Base-by-base conservation (phyloP, 2,113 vertebrate species). In the Cheilinus undulatus region DNA sequence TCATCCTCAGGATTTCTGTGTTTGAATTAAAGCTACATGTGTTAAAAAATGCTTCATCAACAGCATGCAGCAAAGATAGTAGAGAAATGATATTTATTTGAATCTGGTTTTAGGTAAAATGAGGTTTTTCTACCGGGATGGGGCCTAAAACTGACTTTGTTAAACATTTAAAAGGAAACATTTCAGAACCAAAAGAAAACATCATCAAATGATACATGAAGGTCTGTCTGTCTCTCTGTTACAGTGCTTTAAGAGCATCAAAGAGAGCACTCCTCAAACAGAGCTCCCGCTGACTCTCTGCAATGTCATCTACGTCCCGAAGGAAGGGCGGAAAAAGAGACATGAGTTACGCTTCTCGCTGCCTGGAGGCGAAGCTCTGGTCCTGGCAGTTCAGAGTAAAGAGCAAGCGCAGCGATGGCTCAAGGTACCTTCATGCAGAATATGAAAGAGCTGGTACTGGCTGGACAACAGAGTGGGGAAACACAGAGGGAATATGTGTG, bases 391-490 rank as follows among this genome's bases (percentile, higher is more conserved):
- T 77, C 98, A 98, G 92, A 99, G 96, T 92, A 95, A 94, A 84
- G 97, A 99, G 78, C 97, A 99, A 89, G 97, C 97, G 0, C 96
- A 99, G 79, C 94, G 96, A 79, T 99, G 98, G 98, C 94, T 99
- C 69, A 97, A 96, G 96, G 98, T 99, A 93, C 12, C 6, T 62
- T 19, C 15, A 34, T 50, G 50, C 27, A 24, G 15, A 19, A 1
- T 9, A n/a, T 61, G 20, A 57, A 38, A 64, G 8, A 11, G 5
- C 19, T 23, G 13, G 9, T 38, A 56, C 30, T 72, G 48, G 20
- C 14, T 3, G 51, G 48, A 34, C 22, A 15, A 49, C 20, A 46
- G 30, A 23, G 14, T 5, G n/a, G n/a, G 15, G 7, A 23, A 22
- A 58, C 17, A 13, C 0, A 0, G 10, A n/a, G 42, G 15, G 20